Conservation (phyloP, 2,888 invertebrate genomes). For the Nomada ferruginata region DNA sequence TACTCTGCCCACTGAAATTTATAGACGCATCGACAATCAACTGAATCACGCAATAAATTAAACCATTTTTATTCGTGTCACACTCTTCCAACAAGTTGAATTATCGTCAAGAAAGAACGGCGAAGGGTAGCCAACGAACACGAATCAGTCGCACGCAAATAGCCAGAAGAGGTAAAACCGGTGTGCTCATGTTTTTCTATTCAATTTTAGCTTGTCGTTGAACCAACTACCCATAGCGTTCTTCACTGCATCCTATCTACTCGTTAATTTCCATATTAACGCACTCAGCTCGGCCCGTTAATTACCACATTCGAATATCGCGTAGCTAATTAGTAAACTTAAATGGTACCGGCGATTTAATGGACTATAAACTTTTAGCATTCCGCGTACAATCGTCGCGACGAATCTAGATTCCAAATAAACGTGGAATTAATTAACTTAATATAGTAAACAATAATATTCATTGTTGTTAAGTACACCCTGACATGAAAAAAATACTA, state of each 20-base stretch:
- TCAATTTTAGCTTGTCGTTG: constrained; percentile 9
- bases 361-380: constrained; percentile 48
- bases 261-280: constrained; percentile 52
- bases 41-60: too few species aligned
- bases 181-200: constrained; percentile 23
- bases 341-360: constrained; percentile 42
- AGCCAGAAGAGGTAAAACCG: not conserved
- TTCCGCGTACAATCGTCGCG: not conserved
- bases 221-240: constrained; percentile 5
- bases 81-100: too few species aligned
- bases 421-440: constrained; percentile 18
- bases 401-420: constrained; percentile 28
- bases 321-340: constrained; percentile 51
- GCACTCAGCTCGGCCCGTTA: constrained; percentile 14
- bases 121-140: not conserved
- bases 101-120: too few species aligned
- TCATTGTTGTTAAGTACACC: not conserved
- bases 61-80: too few species aligned
- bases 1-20: too few species aligned
- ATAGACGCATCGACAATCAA: too few species aligned
- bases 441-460: not conserved
- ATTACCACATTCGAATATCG: constrained; percentile 43
- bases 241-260: constrained; percentile 37
- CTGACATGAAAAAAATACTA: too few species aligned
- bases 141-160: constrained; percentile 25